These are phyloP conservation scores for Elanus axillaris DNA, from an alignment of 2,113 vertebrate genomes.

Conservation along the genomic window DNA sequence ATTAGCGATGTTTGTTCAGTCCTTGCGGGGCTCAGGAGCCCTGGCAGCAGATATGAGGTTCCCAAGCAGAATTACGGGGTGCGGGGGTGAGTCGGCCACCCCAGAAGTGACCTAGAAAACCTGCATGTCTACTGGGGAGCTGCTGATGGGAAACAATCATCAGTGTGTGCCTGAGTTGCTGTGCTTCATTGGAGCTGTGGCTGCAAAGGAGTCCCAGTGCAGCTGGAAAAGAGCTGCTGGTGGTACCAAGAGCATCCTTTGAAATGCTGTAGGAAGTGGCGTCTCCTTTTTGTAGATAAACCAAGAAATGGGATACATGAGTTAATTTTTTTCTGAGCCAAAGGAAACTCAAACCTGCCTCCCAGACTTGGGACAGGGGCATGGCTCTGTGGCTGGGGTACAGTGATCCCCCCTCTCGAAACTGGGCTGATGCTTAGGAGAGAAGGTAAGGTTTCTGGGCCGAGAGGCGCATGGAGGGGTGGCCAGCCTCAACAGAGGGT, in stretches of 20 bases:
- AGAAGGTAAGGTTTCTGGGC: background rate
- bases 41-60: accelerated
- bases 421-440: background rate
- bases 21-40: background rate
- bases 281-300: background rate
- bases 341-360: background rate
- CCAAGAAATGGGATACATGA: accelerated
- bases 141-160: background rate
- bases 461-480: background rate
- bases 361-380: background rate
- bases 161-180: background rate
- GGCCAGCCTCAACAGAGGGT: background rate
- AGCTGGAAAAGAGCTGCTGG: background rate
- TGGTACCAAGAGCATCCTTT: background rate
- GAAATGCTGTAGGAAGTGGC: background rate
- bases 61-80: background rate
- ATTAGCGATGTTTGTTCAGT: background rate
- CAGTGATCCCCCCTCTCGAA: background rate
- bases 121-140: background rate
- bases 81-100: background rate
- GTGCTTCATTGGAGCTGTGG: accelerated
- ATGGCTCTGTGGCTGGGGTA: background rate
- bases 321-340: background rate
- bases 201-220: background rate
- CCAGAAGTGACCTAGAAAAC: background rate